Conservation (phyloP, 2,797 vertebrate species). For the Coilia nasus region DNA sequence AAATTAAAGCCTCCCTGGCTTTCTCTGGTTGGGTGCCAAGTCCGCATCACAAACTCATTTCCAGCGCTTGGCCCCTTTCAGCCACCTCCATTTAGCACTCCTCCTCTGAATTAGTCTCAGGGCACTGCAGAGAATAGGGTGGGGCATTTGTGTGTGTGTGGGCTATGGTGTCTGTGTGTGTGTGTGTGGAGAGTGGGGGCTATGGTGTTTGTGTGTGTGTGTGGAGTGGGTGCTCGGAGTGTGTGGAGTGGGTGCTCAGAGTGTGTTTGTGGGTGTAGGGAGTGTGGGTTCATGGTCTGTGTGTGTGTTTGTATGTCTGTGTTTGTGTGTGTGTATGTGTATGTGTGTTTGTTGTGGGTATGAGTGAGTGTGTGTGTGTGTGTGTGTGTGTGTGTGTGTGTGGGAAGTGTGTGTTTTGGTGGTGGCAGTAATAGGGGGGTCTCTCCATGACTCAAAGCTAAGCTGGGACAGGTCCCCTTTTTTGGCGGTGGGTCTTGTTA, state of each 20-base stretch:
- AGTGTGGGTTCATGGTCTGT: too few species aligned
- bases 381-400: not conserved
- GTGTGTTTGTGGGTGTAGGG: not conserved
- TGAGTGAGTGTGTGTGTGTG: conserved; percentile 4
- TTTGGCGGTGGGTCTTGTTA: conserved; percentile 46
- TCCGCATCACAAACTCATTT: conserved; percentile 40
- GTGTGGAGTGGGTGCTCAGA: too few species aligned
- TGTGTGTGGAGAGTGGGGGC: not conserved
- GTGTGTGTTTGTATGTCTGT: not conserved
- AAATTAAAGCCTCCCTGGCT: conserved; percentile 43
- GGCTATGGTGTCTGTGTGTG: not conserved
- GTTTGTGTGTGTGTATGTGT: not conserved
- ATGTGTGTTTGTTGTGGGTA: not conserved
- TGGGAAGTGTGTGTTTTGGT: too few species aligned
- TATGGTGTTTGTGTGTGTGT: too few species aligned
- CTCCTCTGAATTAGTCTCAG: conserved; percentile 54
- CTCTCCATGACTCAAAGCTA: conserved; percentile 40
- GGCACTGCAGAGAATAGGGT: conserved; percentile 35
- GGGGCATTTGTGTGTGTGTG: not conserved
- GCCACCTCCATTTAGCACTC: conserved; percentile 38
- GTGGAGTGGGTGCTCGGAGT: not conserved
- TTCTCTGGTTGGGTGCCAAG: conserved; percentile 31
- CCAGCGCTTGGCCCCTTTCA: conserved; percentile 33
- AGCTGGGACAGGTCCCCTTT: conserved; percentile 10
- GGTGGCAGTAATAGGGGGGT: not conserved